These are phyloP conservation scores for Prenolepis imparis DNA, from an alignment of 2,888 invertebrate species.

Conservation along the genomic window DNA sequence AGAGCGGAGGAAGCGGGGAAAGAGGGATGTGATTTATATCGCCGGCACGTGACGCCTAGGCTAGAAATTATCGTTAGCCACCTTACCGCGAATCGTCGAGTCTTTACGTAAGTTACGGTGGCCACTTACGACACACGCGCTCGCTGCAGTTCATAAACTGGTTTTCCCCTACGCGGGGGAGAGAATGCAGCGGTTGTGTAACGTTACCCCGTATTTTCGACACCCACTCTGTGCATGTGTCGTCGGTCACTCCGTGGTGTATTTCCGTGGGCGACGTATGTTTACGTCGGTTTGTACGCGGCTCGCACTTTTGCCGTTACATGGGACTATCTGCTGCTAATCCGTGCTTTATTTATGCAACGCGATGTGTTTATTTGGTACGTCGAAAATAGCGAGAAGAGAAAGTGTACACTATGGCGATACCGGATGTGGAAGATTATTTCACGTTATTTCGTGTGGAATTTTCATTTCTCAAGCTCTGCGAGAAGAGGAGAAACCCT, in stretches of 20 bases:
- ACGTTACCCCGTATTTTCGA: conserved; percentile 40
- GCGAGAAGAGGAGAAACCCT: background rate
- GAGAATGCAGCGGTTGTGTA: background rate
- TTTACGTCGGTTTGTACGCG: conserved; percentile 27
- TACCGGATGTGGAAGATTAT: background rate
- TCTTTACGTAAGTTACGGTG: conserved; percentile 49
- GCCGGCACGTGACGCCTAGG: conserved; percentile 82
- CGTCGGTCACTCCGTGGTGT: conserved; percentile 21
- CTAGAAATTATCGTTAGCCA: conserved; percentile 83
- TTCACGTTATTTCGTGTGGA: background rate
- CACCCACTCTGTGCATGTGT: background rate
- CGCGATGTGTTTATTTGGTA: conserved; percentile 12
- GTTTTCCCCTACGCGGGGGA: conserved; percentile 28
- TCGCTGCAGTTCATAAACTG: background rate
- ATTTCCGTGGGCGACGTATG: conserved; percentile 43
- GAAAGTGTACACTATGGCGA: background rate
- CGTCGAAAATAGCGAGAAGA: background rate
- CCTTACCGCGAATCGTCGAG: conserved; percentile 63
- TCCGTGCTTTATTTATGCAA: conserved; percentile 23
- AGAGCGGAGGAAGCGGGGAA: conserved; percentile 36
- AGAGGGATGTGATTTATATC: conserved; percentile 83
- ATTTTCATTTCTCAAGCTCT: background rate
- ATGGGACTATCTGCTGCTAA: conserved; percentile 13
- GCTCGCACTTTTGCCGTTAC: conserved; percentile 51
- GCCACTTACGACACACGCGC: conserved; percentile 35